Percentiles rank a stretch among this genome's conserved stretches.
Conservation (phyloP, 2,113 vertebrate genomes). For the Vidua macroura region DNA sequence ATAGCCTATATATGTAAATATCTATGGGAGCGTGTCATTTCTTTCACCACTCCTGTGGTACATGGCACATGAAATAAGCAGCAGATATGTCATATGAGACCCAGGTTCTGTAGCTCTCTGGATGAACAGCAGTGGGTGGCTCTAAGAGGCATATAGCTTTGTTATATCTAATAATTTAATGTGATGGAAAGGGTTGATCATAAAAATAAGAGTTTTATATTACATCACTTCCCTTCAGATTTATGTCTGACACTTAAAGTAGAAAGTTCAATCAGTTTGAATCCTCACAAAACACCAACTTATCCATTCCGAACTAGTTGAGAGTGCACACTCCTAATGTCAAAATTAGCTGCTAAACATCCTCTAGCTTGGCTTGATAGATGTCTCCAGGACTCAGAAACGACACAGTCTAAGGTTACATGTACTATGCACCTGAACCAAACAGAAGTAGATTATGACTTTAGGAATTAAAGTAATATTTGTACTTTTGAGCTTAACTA, state of each 20-base stretch:
- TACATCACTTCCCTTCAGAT: neutral
- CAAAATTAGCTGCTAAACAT: neutral
- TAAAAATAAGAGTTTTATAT: neutral
- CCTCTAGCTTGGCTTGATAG: neutral
- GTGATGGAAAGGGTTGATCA: neutral
- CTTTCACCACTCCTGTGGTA: neutral
- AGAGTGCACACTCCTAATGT: neutral
- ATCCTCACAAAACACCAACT: neutral
- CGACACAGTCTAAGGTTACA: neutral
- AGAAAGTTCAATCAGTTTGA: neutral
- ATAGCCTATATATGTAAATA: neutral
- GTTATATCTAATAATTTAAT: neutral
- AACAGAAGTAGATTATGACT: neutral
- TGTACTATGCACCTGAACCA: neutral
- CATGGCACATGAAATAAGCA: neutral
- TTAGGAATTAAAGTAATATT: neutral
- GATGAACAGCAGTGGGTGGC: neutral
- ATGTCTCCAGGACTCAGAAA: neutral
- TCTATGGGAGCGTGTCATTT: neutral
- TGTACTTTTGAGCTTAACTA: neutral
- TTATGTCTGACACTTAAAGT: neutral
- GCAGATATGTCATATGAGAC: neutral
- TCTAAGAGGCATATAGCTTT: neutral
- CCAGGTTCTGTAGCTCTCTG: neutral
- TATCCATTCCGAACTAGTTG: neutral